Percentiles rank a stretch among this genome's conserved stretches.
Evolutionary conservation across 2,888 invertebrate genomes (phyloP).

Genomic region (Pyrgus malvae): DNA sequence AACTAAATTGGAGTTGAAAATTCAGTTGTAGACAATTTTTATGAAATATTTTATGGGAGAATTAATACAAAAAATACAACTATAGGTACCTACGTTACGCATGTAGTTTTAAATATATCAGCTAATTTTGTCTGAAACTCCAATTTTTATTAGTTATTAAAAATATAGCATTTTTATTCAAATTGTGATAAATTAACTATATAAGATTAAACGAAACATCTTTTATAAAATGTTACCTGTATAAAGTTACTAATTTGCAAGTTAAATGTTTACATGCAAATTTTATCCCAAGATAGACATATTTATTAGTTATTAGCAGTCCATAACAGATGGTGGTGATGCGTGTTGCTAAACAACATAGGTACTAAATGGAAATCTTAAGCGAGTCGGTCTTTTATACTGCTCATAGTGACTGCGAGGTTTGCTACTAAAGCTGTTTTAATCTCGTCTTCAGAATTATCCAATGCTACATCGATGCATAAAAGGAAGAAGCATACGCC

Average conservation of each 20-base stretch:
- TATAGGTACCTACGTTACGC: too few relatives aligned
- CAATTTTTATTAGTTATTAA: neutral
- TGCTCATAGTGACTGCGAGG: constrained; percentile 47
- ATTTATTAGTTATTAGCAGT: constrained; percentile 45
- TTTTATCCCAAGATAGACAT: constrained; percentile 43
- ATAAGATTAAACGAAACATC: constrained; percentile 9
- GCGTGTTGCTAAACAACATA: constrained; percentile 41
- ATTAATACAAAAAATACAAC: too few relatives aligned
- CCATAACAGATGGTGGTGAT: constrained; percentile 44
- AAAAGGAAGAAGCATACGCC: constrained; percentile 74
- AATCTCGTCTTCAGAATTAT: constrained; percentile 72
- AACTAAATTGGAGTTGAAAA: too few relatives aligned
- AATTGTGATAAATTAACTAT: constrained; percentile 1
- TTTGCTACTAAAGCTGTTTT: constrained; percentile 49
- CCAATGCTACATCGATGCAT: constrained; percentile 58
- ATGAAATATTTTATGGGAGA: too few relatives aligned
- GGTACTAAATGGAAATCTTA: constrained; percentile 16
- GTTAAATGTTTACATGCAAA: constrained; percentile 48
- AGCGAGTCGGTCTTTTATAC: constrained; percentile 15
- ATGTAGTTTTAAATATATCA: too few relatives aligned
- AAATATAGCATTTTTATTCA: neutral
- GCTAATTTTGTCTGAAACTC: neutral
- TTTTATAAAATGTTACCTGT: constrained; percentile 24
- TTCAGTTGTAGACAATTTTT: too few relatives aligned
- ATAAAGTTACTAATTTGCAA: constrained; percentile 47